Percentiles rank a stretch among this genome's conserved stretches.
Conservation (phyloP, 1,140 invertebrate species). For the Ooceraea biroi region DNA sequence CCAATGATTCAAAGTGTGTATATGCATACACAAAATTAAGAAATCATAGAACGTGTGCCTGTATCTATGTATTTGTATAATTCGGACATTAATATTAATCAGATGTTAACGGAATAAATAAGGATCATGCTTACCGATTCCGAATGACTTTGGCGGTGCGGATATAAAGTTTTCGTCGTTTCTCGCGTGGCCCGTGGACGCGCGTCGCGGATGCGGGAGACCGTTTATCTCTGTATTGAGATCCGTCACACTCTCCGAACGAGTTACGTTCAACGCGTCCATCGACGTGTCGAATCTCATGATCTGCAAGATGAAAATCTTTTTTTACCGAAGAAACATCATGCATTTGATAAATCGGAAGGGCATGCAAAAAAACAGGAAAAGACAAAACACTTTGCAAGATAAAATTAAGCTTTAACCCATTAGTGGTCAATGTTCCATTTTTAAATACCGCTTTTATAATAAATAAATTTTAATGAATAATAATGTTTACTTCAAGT, state of each 20-base stretch:
- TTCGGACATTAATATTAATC: conserved; percentile 31
- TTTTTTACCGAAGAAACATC: neutral
- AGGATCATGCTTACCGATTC: conserved; percentile 89
- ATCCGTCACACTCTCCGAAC: conserved; percentile 94
- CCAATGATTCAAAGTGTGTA: conserved; percentile 3
- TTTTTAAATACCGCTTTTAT: too few species aligned
- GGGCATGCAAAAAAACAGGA: neutral
- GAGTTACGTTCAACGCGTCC: conserved; percentile 91
- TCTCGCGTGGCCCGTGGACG: conserved; percentile 84
- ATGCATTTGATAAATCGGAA: neutral
- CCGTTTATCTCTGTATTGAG: conserved; percentile 87
- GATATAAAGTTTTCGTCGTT: conserved; percentile 86
- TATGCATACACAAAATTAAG: conserved; percentile 51
- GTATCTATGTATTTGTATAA: conserved; percentile 29
- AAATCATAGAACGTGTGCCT: conserved; percentile 72
- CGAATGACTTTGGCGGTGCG: conserved; percentile 91
- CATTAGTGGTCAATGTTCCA: too few species aligned
- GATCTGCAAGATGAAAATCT: conserved; percentile 86
- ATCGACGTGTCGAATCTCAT: conserved; percentile 93
- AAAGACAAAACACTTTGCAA: conserved; percentile 26
- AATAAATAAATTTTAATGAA: too few species aligned
- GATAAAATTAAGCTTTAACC: conserved; percentile 29
- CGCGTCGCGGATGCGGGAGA: conserved; percentile 78
- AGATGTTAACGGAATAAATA: neutral
- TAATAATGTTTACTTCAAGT: too few species aligned